Evolutionary conservation across 2,888 invertebrate species (phyloP), one percentile per base, ranked within the genome.

Genomic region (Subacronicta megacephala): DNA sequence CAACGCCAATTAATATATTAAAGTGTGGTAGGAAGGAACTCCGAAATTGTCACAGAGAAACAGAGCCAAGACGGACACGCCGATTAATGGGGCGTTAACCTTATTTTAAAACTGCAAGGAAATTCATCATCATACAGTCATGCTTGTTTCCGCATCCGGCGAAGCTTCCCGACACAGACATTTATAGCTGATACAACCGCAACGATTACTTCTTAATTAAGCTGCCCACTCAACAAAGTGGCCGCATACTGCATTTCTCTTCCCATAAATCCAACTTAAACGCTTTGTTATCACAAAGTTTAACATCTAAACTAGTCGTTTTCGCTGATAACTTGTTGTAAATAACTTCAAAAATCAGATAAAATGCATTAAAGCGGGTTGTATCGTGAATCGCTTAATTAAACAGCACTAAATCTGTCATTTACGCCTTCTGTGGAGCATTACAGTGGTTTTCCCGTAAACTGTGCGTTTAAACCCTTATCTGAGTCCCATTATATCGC

Each of bases 381-480:
- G 75, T 86, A 89, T 89, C 87, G 83, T 57, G 69, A 79, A 91
- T 91, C 87, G 82, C 90, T 92, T 90, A 92, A 92, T 92, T 92
- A 91, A 88, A 84, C 81, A 82, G 85, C 87, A 88, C 88, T 92
- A 90, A 90, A 90, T 92, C 90, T 89, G 88, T 91, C 90, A 88
- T 89, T 90, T 89, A 80, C 83, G 81, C 85, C 83, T 84, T 85
- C 86, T 84, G 72, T 70, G 72, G 79, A 78, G 82, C 83, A 82
- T 84, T 86, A 86, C 83, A 41, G 84, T 75, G 83, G 83, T 86
- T 84, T 88, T 84, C 77, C 82, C 80, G 82, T 85, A 85, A 86
- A 84, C 82, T 83, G 80, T 77, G 82, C 86, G 81, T 84, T 90
- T 87, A 88, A 82, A 78, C 83, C 77, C 82, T 87, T 92, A 92